These are phyloP conservation scores for Cecidostiba fungosa DNA, from an alignment of 2,888 invertebrate genomes.

Conservation along the genomic window DNA sequence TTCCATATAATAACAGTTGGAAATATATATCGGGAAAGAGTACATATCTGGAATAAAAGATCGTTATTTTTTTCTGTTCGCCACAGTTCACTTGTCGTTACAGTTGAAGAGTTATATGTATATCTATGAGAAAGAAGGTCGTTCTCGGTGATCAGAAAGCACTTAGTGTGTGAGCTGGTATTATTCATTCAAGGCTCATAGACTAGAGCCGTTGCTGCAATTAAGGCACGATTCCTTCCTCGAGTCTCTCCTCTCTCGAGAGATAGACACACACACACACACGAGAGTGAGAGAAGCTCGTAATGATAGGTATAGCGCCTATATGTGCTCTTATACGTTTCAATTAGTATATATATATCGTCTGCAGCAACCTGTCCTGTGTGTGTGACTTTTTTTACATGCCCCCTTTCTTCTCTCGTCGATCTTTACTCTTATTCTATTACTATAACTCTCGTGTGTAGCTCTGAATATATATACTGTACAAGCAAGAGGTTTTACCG, in stretches of 20 bases:
- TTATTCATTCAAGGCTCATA: constrained; percentile 52
- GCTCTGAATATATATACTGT: background rate
- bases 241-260: background rate
- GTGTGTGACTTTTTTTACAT: too few species aligned
- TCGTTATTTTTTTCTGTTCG: constrained; percentile 19
- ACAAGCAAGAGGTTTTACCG: background rate
- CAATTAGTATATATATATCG: constrained; percentile 37
- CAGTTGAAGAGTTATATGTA: constrained; percentile 13
- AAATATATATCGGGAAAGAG: background rate
- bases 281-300: background rate
- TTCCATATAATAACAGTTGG: too few species aligned
- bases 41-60: constrained; percentile 52
- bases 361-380: too few species aligned
- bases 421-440: too few species aligned
- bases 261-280: too few species aligned
- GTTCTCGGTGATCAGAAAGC: constrained; percentile 53
- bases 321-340: constrained; percentile 41
- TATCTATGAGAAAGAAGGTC: constrained; percentile 45
- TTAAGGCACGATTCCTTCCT: constrained; percentile 40
- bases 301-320: constrained; percentile 45
- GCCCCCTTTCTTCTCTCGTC: background rate
- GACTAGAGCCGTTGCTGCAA: constrained; percentile 43
- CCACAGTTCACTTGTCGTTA: constrained; percentile 46
- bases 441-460: too few species aligned
- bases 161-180: constrained; percentile 39